Conservation (phyloP, 2,888 invertebrate genomes). For the Hetaerina titia region DNA sequence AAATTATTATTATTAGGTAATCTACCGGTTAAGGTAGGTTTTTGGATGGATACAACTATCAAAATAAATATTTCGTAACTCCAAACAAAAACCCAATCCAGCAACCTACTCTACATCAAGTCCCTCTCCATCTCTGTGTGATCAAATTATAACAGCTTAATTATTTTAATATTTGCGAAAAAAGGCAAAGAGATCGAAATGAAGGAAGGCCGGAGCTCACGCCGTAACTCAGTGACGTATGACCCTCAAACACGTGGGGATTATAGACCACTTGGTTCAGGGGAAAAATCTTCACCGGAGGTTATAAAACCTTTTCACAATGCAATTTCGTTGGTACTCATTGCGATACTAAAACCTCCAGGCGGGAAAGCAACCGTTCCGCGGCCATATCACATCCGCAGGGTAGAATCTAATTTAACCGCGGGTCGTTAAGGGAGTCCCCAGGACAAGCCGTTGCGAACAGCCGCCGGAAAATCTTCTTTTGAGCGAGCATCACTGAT, state of each 20-base stretch:
- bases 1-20: too few species aligned
- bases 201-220: not conserved
- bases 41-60: too few species aligned
- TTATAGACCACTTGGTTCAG: not conserved
- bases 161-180: too few species aligned
- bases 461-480: constrained; percentile 14
- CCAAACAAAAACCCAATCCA: too few species aligned
- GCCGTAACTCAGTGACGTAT: not conserved
- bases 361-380: not conserved
- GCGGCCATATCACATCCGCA: constrained; percentile 21
- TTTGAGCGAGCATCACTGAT: constrained; percentile 7
- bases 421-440: not conserved
- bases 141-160: too few species aligned
- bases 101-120: too few species aligned
- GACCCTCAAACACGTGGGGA: not conserved
- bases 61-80: too few species aligned
- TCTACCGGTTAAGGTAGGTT: too few species aligned
- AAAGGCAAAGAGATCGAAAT: too few species aligned
- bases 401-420: constrained; percentile 22
- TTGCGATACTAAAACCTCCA: not conserved
- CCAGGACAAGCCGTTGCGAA: not conserved
- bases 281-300: not conserved
- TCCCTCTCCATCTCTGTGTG: too few species aligned
- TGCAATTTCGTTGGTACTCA: not conserved
- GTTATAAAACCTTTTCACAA: not conserved